phyloP scores from a whole-genome alignment of 2,797 vertebrate species.

The Neoniphon sammara region DNA sequence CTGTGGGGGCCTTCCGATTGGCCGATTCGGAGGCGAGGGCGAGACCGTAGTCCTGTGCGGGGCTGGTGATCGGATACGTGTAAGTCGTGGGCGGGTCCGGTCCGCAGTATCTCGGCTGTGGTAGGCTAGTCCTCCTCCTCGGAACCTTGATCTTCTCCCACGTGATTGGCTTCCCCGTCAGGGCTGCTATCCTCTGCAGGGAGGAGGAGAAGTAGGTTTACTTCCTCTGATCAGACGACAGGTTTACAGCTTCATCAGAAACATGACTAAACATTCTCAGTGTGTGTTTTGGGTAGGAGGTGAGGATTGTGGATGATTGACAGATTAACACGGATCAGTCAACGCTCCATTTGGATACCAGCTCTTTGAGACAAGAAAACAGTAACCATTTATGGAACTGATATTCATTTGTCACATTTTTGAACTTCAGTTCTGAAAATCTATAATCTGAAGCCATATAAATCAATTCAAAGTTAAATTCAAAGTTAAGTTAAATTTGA shows the following conservation, averaged over 20 bases:
- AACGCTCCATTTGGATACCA: background rate
- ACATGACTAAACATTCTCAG: background rate
- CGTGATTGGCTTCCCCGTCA: constrained; percentile 73
- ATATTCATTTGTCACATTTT: no score
- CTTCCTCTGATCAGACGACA: background rate
- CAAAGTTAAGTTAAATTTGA: no score
- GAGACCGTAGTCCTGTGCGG: constrained; percentile 78
- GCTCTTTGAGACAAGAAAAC: no score
- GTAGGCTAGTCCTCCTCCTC: constrained; percentile 72
- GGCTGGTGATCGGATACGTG: constrained; percentile 49
- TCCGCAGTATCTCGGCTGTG: constrained; percentile 68
- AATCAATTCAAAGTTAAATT: no score
- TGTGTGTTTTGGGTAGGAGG: background rate
- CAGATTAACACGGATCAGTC: background rate
- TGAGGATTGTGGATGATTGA: background rate
- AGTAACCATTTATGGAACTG: no score
- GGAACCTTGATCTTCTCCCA: constrained; percentile 82
- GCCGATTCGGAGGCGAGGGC: constrained; percentile 65
- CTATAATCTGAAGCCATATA: no score
- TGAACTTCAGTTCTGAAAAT: no score
- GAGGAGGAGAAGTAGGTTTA: background rate
- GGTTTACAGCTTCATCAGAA: background rate
- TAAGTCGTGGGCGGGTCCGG: constrained; percentile 76
- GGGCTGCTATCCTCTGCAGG: constrained; percentile 74
- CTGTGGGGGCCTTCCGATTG: constrained; percentile 44